phyloP scores from a whole-genome alignment of 1,140 invertebrate species.

The Drosophila nasuta region DNA sequence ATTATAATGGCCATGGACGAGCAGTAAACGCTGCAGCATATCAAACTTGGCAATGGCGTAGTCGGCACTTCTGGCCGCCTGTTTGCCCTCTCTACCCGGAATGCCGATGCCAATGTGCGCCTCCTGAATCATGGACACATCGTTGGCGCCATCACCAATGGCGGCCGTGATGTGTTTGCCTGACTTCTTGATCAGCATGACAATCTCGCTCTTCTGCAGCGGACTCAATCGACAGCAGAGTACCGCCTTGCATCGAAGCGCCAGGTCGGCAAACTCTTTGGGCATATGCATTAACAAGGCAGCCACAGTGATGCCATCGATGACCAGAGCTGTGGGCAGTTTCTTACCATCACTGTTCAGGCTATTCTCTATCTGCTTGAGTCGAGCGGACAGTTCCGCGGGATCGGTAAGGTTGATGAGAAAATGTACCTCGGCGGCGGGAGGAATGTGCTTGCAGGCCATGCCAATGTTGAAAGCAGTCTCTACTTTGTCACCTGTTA shows the following conservation, averaged over 20 bases:
- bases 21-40: constrained; percentile 88
- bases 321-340: constrained; percentile 86
- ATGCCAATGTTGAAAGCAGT: constrained; percentile 91
- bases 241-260: constrained; percentile 88
- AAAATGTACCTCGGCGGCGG: constrained; percentile 87
- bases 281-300: constrained; percentile 85
- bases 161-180: constrained; percentile 88
- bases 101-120: constrained; percentile 91
- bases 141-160: constrained; percentile 92
- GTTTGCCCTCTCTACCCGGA: constrained; percentile 91
- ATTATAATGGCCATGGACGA: constrained; percentile 92
- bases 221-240: constrained; percentile 93
- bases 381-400: constrained; percentile 61
- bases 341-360: constrained; percentile 13
- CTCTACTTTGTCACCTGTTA: constrained; percentile 92
- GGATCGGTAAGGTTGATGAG: constrained; percentile 85
- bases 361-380: constrained; percentile 51
- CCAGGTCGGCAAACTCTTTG: constrained; percentile 86
- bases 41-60: constrained; percentile 89
- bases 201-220: constrained; percentile 91
- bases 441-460: constrained; percentile 90
- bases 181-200: constrained; percentile 88
- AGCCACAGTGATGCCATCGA: constrained; percentile 88
- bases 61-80: constrained; percentile 89
- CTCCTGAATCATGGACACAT: constrained; percentile 93